Percentiles rank a stretch among this genome's conserved stretches.
Evolutionary conservation across 1,140 invertebrate genomes (phyloP).

Genomic region (Listronotus oregonensis): DNA sequence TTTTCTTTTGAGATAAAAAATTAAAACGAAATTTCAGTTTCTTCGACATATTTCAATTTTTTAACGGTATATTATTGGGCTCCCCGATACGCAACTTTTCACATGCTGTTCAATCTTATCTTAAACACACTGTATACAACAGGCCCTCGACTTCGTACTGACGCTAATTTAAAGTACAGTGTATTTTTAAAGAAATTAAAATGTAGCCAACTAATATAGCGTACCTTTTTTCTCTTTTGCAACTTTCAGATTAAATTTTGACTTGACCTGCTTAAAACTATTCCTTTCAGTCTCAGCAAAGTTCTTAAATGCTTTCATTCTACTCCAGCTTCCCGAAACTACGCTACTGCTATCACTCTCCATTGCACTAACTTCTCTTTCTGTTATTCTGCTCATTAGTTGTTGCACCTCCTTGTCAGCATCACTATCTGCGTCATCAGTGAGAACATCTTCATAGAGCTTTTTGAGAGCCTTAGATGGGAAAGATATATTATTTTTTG

Average conservation of each 20-base stretch:
- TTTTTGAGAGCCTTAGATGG: slow-evolving; percentile 51
- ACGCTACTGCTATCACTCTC: slow-evolving; percentile 47
- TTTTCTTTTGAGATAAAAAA: too few species aligned
- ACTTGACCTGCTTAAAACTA: slow-evolving; percentile 28
- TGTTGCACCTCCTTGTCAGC: slow-evolving; percentile 58
- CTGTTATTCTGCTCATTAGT: slow-evolving; percentile 48
- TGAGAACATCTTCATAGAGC: slow-evolving; percentile 54
- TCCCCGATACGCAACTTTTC: too few species aligned
- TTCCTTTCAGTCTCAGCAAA: slow-evolving; percentile 32
- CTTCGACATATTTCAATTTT: too few species aligned
- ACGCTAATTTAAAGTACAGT: too few species aligned
- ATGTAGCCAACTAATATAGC: background rate
- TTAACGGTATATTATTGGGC: too few species aligned
- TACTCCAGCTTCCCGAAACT: slow-evolving; percentile 55
- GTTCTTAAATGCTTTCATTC: slow-evolving; percentile 51
- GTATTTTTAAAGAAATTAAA: too few species aligned
- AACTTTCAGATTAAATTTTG: slow-evolving; percentile 37
- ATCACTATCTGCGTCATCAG: slow-evolving; percentile 54
- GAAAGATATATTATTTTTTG: too few species aligned
- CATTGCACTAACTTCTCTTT: slow-evolving; percentile 18
- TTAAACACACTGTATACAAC: too few species aligned
- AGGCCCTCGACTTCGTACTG: too few species aligned
- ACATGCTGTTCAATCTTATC: too few species aligned
- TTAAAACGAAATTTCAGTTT: too few species aligned
- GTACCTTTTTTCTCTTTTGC: slow-evolving; percentile 52